phyloP scores from a whole-genome alignment of 1,140 invertebrate species.

The Venturia canescens region DNA sequence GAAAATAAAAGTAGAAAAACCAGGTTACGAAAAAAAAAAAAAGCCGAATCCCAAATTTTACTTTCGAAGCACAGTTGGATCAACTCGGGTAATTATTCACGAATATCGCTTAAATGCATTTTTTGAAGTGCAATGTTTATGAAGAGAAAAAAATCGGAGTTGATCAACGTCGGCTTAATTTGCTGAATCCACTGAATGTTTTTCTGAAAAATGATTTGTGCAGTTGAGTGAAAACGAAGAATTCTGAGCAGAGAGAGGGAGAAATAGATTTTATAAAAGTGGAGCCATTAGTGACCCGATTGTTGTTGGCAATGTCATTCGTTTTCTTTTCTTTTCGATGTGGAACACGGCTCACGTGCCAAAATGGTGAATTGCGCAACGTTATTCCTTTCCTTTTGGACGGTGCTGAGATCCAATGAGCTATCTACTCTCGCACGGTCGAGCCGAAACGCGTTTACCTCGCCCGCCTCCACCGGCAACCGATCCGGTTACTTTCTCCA shows the following conservation, averaged over 20 bases:
- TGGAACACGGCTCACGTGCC: conserved; percentile 29
- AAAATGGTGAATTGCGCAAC: conserved; percentile 44
- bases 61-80: no score
- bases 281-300: not conserved
- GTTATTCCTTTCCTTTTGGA: conserved; percentile 41
- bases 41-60: no score
- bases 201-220: no score
- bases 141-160: no score
- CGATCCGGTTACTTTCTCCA: conserved; percentile 58
- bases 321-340: conserved; percentile 32
- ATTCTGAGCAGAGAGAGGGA: not conserved
- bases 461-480: conserved; percentile 52
- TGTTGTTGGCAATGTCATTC: not conserved
- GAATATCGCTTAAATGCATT: no score
- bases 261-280: not conserved
- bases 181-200: no score
- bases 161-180: no score
- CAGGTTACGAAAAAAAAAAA: no score
- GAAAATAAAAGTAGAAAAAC: no score
- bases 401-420: conserved; percentile 5
- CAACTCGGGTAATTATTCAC: no score
- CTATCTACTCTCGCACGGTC: conserved; percentile 49
- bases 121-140: no score
- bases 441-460: conserved; percentile 56
- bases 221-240: not conserved